These are phyloP conservation scores for Neostethus bicornis DNA, from an alignment of 2,797 vertebrate genomes.

Conservation along the genomic window DNA sequence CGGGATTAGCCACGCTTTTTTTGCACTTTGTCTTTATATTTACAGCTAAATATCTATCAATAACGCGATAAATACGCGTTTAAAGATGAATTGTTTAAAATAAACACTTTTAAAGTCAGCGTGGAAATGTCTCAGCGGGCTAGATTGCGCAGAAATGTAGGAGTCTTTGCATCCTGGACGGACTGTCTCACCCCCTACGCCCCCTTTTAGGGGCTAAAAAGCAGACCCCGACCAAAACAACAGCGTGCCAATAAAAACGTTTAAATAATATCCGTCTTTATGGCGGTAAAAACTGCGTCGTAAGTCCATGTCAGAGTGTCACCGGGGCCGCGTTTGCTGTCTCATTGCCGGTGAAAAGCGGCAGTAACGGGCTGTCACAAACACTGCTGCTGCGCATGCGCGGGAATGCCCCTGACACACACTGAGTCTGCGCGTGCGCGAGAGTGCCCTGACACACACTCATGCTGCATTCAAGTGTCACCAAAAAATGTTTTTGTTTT, in stretches of 20 bases:
- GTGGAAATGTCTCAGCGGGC: constrained; percentile 49
- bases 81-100: neutral
- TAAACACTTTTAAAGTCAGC: constrained; percentile 9
- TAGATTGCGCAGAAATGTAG: constrained; percentile 70
- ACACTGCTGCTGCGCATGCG: constrained; percentile 54
- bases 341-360: constrained; percentile 73
- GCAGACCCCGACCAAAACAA: neutral
- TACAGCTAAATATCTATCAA: neutral
- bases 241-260: constrained; percentile 13
- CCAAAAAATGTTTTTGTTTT: no score
- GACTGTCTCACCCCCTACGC: no score
- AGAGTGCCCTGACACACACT: no score
- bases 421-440: no score
- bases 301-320: constrained; percentile 52
- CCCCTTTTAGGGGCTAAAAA: no score
- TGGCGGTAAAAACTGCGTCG: constrained; percentile 21
- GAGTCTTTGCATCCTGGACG: constrained; percentile 66
- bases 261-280: constrained; percentile 36
- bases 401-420: neutral
- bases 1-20: constrained; percentile 39
- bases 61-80: neutral
- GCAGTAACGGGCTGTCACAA: constrained; percentile 68
- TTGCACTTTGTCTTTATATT: neutral
- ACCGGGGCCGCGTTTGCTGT: constrained; percentile 75
- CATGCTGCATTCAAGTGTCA: constrained; percentile 11